Conservation (phyloP, 2,888 invertebrate species). For the Idaea aversata region DNA sequence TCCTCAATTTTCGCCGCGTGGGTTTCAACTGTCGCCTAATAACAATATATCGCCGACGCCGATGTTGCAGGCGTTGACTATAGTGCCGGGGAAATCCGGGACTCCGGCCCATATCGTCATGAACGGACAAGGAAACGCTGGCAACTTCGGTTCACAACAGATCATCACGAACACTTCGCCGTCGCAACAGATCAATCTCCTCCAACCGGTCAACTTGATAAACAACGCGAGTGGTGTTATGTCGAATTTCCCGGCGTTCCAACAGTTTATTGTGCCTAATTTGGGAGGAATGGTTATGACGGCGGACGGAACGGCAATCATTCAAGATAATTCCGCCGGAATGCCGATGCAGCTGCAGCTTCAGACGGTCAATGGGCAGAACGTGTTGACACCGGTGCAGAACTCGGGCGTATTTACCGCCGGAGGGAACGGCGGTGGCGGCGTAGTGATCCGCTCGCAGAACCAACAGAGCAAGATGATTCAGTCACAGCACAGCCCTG, state of each 20-base stretch:
- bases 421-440: slow-evolving; percentile 86
- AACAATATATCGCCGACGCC: slow-evolving; percentile 84
- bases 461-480: slow-evolving; percentile 86
- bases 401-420: slow-evolving; percentile 83
- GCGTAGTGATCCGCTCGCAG: slow-evolving; percentile 89
- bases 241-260: slow-evolving; percentile 88
- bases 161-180: slow-evolving; percentile 82
- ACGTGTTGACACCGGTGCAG: slow-evolving; percentile 87
- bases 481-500: slow-evolving; percentile 83
- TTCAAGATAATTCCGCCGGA: slow-evolving; percentile 84
- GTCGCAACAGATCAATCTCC: slow-evolving; percentile 84
- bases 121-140: slow-evolving; percentile 84
- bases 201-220: slow-evolving; percentile 90
- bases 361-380: slow-evolving; percentile 89
- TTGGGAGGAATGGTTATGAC: slow-evolving; percentile 91
- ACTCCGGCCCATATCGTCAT: slow-evolving; percentile 88
- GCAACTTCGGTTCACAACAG: slow-evolving; percentile 83
- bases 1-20: slow-evolving; percentile 85
- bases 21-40: slow-evolving; percentile 86
- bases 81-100: slow-evolving; percentile 87
- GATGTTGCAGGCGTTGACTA: slow-evolving; percentile 87
- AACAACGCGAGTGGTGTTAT: slow-evolving; percentile 85
- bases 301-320: slow-evolving; percentile 87
- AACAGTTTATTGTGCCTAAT: slow-evolving; percentile 91
- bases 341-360: slow-evolving; percentile 88